Evolutionary conservation across 1,140 invertebrate genomes (phyloP), one percentile per base, ranked within the genome.

Genomic region (Drosophila willistoni): DNA sequence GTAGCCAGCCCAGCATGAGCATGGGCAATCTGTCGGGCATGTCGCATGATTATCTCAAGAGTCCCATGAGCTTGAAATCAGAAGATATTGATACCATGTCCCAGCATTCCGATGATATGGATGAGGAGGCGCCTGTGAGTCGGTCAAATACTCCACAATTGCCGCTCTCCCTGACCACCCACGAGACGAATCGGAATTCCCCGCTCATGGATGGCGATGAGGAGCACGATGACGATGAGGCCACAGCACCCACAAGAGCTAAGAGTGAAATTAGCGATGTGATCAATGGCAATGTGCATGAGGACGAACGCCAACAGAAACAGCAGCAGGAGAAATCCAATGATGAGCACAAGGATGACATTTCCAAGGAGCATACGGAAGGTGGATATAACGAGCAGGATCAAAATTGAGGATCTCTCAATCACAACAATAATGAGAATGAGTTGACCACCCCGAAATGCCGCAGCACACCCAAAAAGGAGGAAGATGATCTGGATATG

Each of bases 71-170:
- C 68, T 47, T 92, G 14, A 92, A 92, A 73, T 92, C 91, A 2
- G 91, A 92, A 62, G 91, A 92, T 57, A 91, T 92, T 17, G 91
- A 92, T 62, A 92, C 90, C 68, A 91, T 92, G 77, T 92, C 91
- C 1, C 91, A 92, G 78, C 91, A 92, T 62, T 92, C 91, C 3
- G 91, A 92, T 64, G 91, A 92, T 17, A 79, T 92, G 78, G 91
- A 92, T 42, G 91, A 92, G 61, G 91, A 92, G 12, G 17, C 44
- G 74, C 71, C 63, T 0, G 44, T 51, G 17, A 92, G 90, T 66
- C 66, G 91, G 7, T 79, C 91, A 0, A 74, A 74, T 12, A 92
- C 91, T 2, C 91, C 91, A 7, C 91, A 92, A 62, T 39, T 92
- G 59, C 91, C 91, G 29, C 71, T 92, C 0, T 92, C 91, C 0